These are phyloP conservation scores for Falco rusticolus DNA, from an alignment of 2,797 vertebrate genomes.

Conservation along the genomic window DNA sequence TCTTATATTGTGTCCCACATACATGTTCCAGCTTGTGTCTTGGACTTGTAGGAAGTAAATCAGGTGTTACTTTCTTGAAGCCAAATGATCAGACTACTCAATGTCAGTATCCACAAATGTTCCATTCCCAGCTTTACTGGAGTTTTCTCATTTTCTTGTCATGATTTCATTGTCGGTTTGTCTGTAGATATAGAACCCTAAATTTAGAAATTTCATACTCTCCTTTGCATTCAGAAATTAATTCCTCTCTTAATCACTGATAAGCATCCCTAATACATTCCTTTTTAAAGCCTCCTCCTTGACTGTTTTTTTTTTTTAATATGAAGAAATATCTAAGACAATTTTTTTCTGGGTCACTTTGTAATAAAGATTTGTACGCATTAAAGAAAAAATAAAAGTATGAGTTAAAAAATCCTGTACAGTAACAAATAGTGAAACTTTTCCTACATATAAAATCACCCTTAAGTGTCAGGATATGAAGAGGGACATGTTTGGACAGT, in stretches of 20 bases:
- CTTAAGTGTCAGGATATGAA: neutral
- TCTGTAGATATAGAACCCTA: neutral
- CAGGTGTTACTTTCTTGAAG: neutral
- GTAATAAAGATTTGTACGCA: neutral
- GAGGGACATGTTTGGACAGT: neutral
- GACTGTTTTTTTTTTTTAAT: neutral
- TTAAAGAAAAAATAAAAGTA: neutral
- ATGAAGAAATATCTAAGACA: neutral
- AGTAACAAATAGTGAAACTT: neutral
- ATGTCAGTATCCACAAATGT: neutral
- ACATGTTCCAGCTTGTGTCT: neutral
- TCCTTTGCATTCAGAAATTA: neutral
- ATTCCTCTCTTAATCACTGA: neutral
- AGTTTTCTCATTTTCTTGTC: neutral
- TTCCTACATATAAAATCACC: neutral
- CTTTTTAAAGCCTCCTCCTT: neutral
- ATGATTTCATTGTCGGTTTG: neutral
- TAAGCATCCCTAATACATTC: neutral
- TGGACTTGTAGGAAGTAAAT: neutral
- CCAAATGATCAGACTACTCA: neutral
- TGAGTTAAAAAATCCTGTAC: neutral
- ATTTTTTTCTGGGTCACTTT: neutral
- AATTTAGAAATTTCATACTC: neutral
- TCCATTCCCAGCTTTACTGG: neutral
- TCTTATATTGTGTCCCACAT: neutral